phyloP scores from a whole-genome alignment of 30 jellyfish, hydroid and myxozoan genomes.

The Turritopsis dohrnii region DNA sequence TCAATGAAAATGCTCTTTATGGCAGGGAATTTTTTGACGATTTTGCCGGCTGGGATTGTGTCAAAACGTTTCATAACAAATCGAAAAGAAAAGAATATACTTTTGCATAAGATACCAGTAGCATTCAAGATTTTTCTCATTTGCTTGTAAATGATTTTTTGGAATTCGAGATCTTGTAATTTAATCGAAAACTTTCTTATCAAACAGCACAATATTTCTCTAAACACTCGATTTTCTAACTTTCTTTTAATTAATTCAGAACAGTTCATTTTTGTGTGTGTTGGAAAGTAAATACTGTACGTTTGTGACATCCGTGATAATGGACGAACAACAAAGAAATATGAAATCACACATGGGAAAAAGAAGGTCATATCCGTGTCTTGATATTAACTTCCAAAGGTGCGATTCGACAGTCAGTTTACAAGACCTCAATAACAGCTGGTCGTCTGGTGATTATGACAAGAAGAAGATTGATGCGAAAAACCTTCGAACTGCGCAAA shows the following conservation, averaged over 20 bases:
- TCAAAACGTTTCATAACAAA: neutral
- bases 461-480: neutral
- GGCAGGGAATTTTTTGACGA: neutral
- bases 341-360: neutral
- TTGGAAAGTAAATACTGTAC: neutral
- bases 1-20: no score
- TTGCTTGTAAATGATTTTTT: neutral
- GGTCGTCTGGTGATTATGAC: neutral
- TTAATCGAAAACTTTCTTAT: neutral
- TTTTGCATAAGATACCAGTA: neutral
- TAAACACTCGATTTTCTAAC: neutral
- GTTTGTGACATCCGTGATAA: neutral
- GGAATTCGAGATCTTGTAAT: neutral
- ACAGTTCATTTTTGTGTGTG: neutral
- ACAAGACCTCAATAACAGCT: neutral
- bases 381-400: neutral
- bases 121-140: neutral
- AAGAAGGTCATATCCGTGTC: neutral
- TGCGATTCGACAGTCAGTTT: neutral
- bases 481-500: neutral
- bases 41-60: neutral
- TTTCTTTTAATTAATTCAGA: neutral
- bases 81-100: no score
- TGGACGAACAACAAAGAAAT: neutral
- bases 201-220: no score